These are phyloP conservation scores for Rotaria sp. DNA, from an alignment of 2,888 invertebrate species.

Conservation along the genomic window DNA sequence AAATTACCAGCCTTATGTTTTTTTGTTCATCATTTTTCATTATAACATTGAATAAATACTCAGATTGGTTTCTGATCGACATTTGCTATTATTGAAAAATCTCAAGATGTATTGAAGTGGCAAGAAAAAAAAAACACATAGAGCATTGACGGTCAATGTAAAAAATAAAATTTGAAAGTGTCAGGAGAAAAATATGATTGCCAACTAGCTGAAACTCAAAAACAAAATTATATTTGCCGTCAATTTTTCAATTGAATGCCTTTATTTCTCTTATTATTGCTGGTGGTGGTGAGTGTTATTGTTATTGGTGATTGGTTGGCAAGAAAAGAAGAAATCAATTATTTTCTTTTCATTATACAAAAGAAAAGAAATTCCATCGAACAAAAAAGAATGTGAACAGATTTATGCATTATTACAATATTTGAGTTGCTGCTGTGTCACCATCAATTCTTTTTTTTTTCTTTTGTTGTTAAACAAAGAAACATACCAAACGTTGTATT, in stretches of 20 bases:
- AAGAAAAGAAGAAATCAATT: neutral
- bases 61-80: neutral
- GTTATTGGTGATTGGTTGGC: neutral
- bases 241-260: neutral
- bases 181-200: neutral
- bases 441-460: neutral
- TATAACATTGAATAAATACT: neutral
- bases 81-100: neutral
- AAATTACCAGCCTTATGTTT: neutral
- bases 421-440: neutral
- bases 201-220: neutral
- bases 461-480: neutral
- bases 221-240: neutral
- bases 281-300: neutral
- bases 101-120: neutral
- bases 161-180: neutral
- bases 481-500: neutral
- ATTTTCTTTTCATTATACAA: neutral
- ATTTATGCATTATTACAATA: constrained; percentile 1
- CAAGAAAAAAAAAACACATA: neutral
- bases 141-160: neutral
- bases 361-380: neutral
- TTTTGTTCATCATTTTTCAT: neutral
- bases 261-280: neutral
- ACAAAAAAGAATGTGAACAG: neutral